Evolutionary conservation across 2,888 invertebrate species (phyloP), one percentile per base, ranked within the genome.

Genomic region (Psylliodes chrysocephalus): DNA sequence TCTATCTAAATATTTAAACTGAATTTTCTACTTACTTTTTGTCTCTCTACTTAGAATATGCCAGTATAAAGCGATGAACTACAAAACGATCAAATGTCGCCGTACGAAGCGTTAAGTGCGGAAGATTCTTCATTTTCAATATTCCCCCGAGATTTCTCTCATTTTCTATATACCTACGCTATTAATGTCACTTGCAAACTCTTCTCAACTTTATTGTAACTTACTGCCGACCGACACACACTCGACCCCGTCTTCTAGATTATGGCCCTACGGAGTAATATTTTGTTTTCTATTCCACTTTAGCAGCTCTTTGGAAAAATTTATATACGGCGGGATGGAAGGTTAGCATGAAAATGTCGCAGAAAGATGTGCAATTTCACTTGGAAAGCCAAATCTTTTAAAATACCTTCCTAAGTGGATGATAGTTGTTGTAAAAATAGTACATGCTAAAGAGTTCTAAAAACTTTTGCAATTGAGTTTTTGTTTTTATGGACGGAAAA

Each of bases 141-240:
- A 49, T 30, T 8, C 15, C 49, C 30, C 10, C 10, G 49, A 8
- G 49, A 30, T 14, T 49, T 49, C 28, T 7, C 47, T 49, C 49
- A 49, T 49, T 49, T 49, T 49, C 28, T 49, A 28, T 49, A 49
- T 49, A 49, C n/a, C n/a, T n/a, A n/a, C 56, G 35, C 66, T 66
- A 66, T 66, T 63, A 66, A 63, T 63, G 66, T 66, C 66, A 54
- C 49, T 55, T 18, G 62, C 66, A 66, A 62, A 42, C 57, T 55
- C 56, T 62, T 30, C 59, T 47, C 28, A 62, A 62, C 38, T 66
- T 66, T 66, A 66, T 59, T 55, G 62, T 49, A 62, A 66, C 40
- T 62, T 54, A 59, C 66, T 47, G 35, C 59, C 25, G 53, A 61
- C 35, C 62, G 53, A 47, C 55, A 57, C 47, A 56, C 52, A 53